These are phyloP conservation scores for Petrolisthes manimaculis DNA, from an alignment of 2,888 invertebrate genomes.

Conservation along the genomic window DNA sequence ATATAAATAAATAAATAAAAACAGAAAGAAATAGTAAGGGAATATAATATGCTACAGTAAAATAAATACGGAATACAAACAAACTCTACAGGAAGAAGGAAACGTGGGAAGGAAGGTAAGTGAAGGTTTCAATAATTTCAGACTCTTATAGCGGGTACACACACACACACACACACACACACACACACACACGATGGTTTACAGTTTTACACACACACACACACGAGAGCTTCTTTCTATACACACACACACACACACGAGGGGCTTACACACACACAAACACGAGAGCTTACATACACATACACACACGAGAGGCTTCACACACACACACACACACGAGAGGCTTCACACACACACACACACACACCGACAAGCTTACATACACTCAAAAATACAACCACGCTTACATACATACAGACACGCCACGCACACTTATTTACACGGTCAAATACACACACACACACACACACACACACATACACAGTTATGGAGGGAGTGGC, in stretches of 20 bases:
- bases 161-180: background rate
- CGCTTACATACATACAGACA: background rate
- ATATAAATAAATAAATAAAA: too few relatives aligned
- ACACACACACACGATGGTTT: too few relatives aligned
- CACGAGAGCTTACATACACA: background rate
- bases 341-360: background rate
- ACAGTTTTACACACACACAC: too few relatives aligned
- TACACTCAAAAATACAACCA: background rate
- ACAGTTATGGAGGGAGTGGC: background rate
- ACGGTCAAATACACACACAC: background rate
- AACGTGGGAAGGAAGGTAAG: too few relatives aligned
- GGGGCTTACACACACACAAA: background rate
- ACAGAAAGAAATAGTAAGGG: too few relatives aligned
- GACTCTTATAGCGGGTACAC: background rate
- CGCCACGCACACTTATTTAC: too few relatives aligned
- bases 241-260: background rate
- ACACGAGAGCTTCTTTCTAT: too few relatives aligned
- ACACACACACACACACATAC: background rate
- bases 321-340: background rate
- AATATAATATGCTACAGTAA: too few relatives aligned
- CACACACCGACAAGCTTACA: background rate
- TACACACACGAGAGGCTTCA: background rate
- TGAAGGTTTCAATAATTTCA: background rate
- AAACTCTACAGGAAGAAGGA: too few relatives aligned
- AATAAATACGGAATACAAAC: too few relatives aligned